A percentile compares a stretch with the other conserved stretches of the same genome.
Conservation (phyloP, 35 echinoderm and acorn worm genomes). For the Holothuria glaberrima region DNA sequence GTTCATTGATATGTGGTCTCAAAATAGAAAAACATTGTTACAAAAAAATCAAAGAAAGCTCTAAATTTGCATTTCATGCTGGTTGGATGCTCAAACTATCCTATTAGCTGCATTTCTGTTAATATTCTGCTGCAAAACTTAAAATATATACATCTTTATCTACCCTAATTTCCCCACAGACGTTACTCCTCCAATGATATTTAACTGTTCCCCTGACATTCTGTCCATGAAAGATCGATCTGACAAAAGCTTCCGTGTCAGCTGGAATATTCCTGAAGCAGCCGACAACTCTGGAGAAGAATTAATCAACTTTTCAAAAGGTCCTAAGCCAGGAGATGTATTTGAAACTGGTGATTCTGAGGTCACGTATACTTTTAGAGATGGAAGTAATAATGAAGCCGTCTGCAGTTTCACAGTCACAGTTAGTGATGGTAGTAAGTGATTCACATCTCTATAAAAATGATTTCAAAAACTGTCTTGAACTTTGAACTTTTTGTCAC, state of each 20-base stretch:
- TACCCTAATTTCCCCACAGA: constrained; percentile 1
- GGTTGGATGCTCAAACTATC: background rate
- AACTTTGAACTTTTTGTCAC: too few relatives aligned
- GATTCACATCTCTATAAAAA: too few relatives aligned
- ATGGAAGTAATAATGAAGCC: background rate
- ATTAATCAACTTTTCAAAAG: background rate
- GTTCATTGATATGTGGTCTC: too few relatives aligned
- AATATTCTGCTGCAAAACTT: too few relatives aligned
- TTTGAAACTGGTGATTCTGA: constrained; percentile 14
- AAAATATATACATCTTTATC: too few relatives aligned
- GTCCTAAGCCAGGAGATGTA: background rate
- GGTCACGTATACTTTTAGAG: background rate
- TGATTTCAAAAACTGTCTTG: too few relatives aligned
- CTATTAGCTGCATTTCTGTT: background rate
- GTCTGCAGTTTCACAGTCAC: constrained; percentile 12
- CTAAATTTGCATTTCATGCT: too few relatives aligned
- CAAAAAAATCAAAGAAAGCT: too few relatives aligned
- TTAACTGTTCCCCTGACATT: constrained; percentile 4
- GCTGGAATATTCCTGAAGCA: background rate
- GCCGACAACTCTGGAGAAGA: constrained; percentile 24
- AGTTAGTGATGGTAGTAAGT: constrained; percentile 43
- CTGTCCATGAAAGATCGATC: background rate
- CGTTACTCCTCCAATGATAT: constrained; percentile 4
- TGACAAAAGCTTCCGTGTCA: constrained; percentile 24
- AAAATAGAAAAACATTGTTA: too few relatives aligned